Evolutionary conservation across 2,113 vertebrate genomes (phyloP).

Genomic region (Erinaceus europaeus): DNA sequence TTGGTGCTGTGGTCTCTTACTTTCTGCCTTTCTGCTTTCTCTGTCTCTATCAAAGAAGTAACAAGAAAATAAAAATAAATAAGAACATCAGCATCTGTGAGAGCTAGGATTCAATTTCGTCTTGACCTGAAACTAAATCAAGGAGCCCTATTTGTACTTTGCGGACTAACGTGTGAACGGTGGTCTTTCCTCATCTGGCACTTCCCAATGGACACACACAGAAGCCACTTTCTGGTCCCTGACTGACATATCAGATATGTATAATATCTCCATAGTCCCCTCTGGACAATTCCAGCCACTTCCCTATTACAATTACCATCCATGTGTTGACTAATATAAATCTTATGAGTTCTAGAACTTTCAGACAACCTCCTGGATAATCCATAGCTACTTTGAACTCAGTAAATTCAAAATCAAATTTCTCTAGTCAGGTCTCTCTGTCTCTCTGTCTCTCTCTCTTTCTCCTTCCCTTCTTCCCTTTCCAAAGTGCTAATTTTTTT

Average conservation of each 20-base stretch:
- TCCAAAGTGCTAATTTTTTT: too few relatives aligned
- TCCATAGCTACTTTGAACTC: neutral
- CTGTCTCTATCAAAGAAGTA: too few relatives aligned
- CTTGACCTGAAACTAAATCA: neutral
- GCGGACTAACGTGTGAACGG: accelerated
- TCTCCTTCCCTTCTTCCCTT: too few relatives aligned
- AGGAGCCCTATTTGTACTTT: accelerated
- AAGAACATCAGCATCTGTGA: too few relatives aligned
- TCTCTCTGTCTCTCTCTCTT: too few relatives aligned
- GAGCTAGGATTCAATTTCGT: too few relatives aligned
- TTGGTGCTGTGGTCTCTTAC: too few relatives aligned
- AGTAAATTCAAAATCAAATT: neutral
- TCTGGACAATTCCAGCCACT: neutral
- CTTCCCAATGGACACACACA: neutral
- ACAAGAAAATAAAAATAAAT: too few relatives aligned
- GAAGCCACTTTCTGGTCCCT: neutral
- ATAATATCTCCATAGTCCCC: too few relatives aligned
- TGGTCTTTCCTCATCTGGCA: neutral
- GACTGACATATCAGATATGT: neutral
- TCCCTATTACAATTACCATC: neutral
- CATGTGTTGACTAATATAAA: neutral
- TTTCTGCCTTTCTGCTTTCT: too few relatives aligned
- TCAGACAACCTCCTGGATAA: neutral
- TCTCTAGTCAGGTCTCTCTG: too few relatives aligned
- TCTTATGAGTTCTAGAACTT: neutral